These are phyloP conservation scores for Myiopsitta monachus DNA, from an alignment of 2,113 vertebrate species.

Conservation along the genomic window DNA sequence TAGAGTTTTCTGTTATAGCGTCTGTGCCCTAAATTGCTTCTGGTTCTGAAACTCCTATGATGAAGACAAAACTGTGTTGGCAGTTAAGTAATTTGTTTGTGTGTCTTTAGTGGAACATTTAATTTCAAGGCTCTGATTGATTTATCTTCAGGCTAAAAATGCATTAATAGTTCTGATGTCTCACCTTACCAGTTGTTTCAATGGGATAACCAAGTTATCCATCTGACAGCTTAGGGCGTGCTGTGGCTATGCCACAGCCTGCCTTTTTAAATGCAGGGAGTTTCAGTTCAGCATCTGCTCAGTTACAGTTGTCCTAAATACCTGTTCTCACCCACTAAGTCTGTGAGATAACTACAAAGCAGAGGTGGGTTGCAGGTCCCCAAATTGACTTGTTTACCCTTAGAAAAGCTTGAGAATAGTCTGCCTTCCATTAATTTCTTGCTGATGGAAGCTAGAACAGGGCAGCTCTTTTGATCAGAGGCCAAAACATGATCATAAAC, in stretches of 20 bases:
- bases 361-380: neutral
- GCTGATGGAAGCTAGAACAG: neutral
- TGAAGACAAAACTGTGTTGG: neutral
- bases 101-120: neutral
- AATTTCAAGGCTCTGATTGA: slow-evolving; percentile 35
- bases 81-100: neutral
- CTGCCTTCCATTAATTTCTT: neutral
- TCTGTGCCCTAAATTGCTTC: neutral
- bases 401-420: neutral
- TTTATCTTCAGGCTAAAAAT: slow-evolving; percentile 34
- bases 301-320: neutral
- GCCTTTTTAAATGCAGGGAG: neutral
- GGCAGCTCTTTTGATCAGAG: neutral
- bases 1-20: neutral
- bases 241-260: neutral
- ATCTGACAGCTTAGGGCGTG: neutral
- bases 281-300: neutral
- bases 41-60: neutral
- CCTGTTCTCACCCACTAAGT: neutral
- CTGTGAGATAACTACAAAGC: neutral
- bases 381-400: neutral
- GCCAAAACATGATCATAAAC: neutral
- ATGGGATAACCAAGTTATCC: neutral
- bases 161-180: neutral
- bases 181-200: neutral